Base-by-base conservation (phyloP, 2,113 vertebrate species). In the Hippopotamus amphibius region DNA sequence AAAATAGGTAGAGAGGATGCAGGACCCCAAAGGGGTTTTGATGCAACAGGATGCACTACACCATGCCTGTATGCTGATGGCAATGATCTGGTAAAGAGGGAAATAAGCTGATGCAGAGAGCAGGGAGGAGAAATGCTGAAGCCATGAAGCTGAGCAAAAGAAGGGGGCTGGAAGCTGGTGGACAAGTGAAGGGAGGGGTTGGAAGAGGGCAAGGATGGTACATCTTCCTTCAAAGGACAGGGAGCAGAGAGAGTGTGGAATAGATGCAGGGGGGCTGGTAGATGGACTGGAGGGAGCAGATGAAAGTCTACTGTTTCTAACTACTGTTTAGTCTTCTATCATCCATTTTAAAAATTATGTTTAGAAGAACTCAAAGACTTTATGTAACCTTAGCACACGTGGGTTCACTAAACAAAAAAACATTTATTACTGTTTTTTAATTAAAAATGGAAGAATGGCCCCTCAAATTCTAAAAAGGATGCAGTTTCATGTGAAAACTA, bases 381-480 rank as follows among this genome's bases (percentile, higher is more conserved):
- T 28, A 90, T 7, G 59, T 21, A 83, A 85, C 84, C 43, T 77
- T 85, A 43, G 30, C 30, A 83, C 0, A 77, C 8, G 37, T 85
- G 28, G 28, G 96, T 92, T 96, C 46, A 80, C 28, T 65, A 57
- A 93, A 84, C 65, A 82, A 92, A 95, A 50, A 82, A 81, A 93
- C 41, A 83, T 37, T 94, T 93, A 46, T 21, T 69, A 22, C 2
- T 57, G 37, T 19, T 86, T 95, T 68, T 71, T 37, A 43, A 87
- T 65, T 92, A 86, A 84, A 87, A 86, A 55, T 22, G 13, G 37
- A 88, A 91, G n/a, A 82, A 61, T 66, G 1, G 11, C 68, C 72
- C 14, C n/a, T 87, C 41, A 89, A 94, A 65, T 89, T 94, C 63
- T 90, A 59, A 93, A 97, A 93, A 86, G n/a, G 37, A 61, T 41